Percentiles rank a stretch among this genome's conserved stretches.
Conservation (phyloP, 2,113 vertebrate genomes). For the Turdus rufiventris region DNA sequence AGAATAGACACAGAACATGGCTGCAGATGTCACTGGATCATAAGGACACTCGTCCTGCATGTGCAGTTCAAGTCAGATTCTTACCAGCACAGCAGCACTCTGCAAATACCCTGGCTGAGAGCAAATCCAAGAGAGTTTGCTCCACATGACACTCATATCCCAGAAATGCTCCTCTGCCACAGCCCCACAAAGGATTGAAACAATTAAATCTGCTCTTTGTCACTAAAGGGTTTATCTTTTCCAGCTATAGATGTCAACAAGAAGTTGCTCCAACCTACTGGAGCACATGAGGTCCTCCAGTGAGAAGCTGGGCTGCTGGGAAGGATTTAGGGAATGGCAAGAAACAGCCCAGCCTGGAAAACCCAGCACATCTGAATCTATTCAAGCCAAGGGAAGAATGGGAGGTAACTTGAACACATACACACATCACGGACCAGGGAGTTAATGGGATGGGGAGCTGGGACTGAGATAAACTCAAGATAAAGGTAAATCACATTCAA, state of each 20-base stretch:
- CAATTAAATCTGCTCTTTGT: neutral
- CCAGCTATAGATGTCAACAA: neutral
- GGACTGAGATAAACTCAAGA: neutral
- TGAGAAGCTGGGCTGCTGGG: neutral
- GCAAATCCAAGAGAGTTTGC: rapidly evolving
- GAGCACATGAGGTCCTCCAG: neutral
- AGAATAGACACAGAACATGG: rapidly evolving
- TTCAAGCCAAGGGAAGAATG: neutral
- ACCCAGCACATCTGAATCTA: rapidly evolving
- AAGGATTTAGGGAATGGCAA: neutral
- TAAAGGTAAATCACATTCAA: neutral
- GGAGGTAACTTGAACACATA: neutral
- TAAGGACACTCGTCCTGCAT: rapidly evolving
- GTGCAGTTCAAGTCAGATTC: neutral
- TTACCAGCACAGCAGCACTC: neutral
- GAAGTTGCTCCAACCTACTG: neutral
- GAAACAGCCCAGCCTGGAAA: neutral
- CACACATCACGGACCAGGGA: neutral
- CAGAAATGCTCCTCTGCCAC: neutral
- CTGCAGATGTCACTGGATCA: neutral
- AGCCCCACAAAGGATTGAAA: neutral
- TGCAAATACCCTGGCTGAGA: neutral
- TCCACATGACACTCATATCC: neutral
- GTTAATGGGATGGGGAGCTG: neutral
- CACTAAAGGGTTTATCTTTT: neutral